phyloP scores from a whole-genome alignment of 2,113 vertebrate species.

The Cercocebus atys region DNA sequence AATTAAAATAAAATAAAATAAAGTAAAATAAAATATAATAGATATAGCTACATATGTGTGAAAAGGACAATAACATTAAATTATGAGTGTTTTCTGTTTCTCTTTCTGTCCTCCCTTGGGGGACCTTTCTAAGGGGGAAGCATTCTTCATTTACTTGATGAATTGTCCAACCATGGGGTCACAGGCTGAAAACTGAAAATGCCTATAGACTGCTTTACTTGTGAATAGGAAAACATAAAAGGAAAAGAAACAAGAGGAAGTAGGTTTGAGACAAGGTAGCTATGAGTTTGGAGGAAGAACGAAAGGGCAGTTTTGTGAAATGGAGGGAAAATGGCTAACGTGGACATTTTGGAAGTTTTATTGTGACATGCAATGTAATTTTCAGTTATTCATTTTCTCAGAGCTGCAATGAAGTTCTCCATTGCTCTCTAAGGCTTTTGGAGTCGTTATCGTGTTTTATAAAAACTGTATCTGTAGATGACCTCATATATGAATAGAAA shows the following conservation, averaged over 20 bases:
- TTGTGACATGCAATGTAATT: neutral
- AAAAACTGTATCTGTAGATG: neutral
- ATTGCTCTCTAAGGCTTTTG: neutral
- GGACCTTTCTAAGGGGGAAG: neutral
- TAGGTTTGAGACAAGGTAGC: neutral
- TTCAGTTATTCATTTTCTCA: constrained; percentile 32
- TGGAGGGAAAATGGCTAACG: neutral
- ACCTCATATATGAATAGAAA: neutral
- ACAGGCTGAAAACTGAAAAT: neutral
- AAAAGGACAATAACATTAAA: neutral
- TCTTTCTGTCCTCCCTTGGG: neutral
- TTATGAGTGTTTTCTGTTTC: neutral
- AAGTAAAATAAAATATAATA: neutral
- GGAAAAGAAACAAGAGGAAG: neutral
- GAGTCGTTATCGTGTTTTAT: neutral
- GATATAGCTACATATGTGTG: neutral
- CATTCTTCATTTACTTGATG: neutral
- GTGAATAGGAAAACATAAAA: neutral
- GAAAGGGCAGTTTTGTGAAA: neutral
- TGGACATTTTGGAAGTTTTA: neutral
- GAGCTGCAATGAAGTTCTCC: neutral
- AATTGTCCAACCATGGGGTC: neutral
- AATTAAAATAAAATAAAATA: too few relatives aligned
- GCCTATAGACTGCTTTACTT: neutral
- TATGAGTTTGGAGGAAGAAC: neutral